Conservation (phyloP, 1,140 invertebrate species). For the Magallana ariakensis region DNA sequence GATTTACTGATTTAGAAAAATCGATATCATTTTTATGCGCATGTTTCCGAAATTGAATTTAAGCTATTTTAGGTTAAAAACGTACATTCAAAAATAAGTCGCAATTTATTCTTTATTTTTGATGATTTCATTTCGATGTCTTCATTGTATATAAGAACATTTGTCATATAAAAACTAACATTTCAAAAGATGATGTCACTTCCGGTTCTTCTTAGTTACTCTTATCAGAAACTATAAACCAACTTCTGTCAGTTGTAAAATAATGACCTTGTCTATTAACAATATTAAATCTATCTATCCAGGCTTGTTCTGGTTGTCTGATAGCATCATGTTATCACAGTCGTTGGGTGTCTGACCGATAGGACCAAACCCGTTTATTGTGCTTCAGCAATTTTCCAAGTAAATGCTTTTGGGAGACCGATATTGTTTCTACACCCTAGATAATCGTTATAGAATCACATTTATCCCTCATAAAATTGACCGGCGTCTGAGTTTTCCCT, state of each 20-base stretch:
- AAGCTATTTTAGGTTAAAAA: too few relatives aligned
- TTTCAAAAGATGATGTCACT: too few relatives aligned
- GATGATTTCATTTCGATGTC: too few relatives aligned
- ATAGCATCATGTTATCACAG: not conserved
- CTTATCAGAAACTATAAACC: not conserved
- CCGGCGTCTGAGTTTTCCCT: not conserved
- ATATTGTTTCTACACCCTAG: not conserved
- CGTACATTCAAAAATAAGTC: too few relatives aligned
- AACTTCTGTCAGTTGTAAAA: not conserved
- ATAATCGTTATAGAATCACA: conserved; percentile 1
- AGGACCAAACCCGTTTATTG: not conserved
- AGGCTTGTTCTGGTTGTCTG: not conserved
- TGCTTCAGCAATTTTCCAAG: conserved; percentile 10
- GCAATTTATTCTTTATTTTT: too few relatives aligned
- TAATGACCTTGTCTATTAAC: not conserved
- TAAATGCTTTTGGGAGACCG: conserved; percentile 4
- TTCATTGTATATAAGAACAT: too few relatives aligned
- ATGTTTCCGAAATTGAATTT: too few relatives aligned
- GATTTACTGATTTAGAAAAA: too few relatives aligned
- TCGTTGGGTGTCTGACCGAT: not conserved
- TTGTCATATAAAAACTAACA: too few relatives aligned
- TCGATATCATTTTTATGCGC: too few relatives aligned
- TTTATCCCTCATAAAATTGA: conserved; percentile 26
- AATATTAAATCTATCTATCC: not conserved
- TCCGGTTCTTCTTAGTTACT: too few relatives aligned